Conservation (phyloP, 2,888 invertebrate genomes). For the Apodemia zela region DNA sequence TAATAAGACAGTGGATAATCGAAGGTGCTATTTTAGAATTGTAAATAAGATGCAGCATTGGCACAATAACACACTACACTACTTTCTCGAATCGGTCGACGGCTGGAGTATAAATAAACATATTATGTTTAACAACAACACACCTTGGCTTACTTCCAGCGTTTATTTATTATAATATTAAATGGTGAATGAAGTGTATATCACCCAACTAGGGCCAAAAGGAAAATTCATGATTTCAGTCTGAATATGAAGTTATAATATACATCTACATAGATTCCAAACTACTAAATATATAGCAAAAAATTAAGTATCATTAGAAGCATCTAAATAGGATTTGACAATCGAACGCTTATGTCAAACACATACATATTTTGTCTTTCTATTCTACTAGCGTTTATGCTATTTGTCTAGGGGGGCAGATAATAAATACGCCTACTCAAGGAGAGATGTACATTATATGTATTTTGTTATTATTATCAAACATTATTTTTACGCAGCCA, state of each 20-base stretch:
- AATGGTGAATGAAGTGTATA: not conserved
- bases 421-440: no score
- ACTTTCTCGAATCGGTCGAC: constrained; percentile 15
- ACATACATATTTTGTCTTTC: no score
- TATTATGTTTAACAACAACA: constrained; percentile 21
- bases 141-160: constrained; percentile 31
- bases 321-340: no score
- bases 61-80: constrained; percentile 22
- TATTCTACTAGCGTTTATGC: no score
- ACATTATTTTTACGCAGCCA: no score
- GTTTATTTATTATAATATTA: constrained; percentile 14
- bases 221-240: not conserved
- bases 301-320: no score
- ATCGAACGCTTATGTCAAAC: no score
- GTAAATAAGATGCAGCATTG: constrained; percentile 21
- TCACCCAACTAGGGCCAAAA: not conserved
- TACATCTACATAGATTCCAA: no score
- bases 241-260: not conserved
- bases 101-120: constrained; percentile 24
- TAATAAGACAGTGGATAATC: not conserved
- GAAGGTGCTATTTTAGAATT: not conserved
- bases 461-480: no score
- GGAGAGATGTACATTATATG: no score
- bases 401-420: no score
- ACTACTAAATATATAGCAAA: no score